Evolutionary conservation across 2,797 vertebrate genomes (phyloP), one percentile per base, ranked within the genome.

Genomic region (Ctenopoma kingsleyae): DNA sequence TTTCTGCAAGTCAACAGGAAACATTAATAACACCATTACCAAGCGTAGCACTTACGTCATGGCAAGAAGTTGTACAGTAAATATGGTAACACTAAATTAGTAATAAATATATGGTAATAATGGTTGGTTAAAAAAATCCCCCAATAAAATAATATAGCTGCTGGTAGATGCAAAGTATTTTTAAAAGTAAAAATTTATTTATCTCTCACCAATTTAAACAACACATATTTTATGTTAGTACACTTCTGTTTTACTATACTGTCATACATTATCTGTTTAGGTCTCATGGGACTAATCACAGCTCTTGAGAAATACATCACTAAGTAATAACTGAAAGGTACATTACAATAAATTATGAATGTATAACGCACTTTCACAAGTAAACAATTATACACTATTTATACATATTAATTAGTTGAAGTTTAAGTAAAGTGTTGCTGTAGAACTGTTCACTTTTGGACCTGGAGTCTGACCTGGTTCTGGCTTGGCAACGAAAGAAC

Each of bases 401-500:
- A 13, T 32, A 20, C 56, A 51, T 32, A n/a, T 36, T 20, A 46
- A 58, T 48, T 1, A 32, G 1, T 17, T 19, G 22, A 1, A 2
- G 15, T 0, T 44, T 5, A 47, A 6, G 2, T 22, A 5, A 36
- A 55, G 15, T 25, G n/a, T 53, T 27, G 7, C 15, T 3, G 36
- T 4, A 53, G 27, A 67, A 50, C 4, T 47, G 3, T 36, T 57
- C 0, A 19, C 40, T 47, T 1, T 62, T 35, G 3, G 38, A 15
- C 36, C 46, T 43, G 44, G 52, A 56, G 56, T 38, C 84, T 87
- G 43, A 98, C 97, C 96, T 77, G 89, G 93, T 85, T 98, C 96
- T 81, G 87, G 83, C 83, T 97, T 97, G n/a, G 90, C 92, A 51
- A 97, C 92, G 20, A 96, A 92, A 72, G 96, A 97, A 15, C 97